Conservation (phyloP, 37 sponge, comb jelly and placozoan species). For the Ianthella basta region DNA sequence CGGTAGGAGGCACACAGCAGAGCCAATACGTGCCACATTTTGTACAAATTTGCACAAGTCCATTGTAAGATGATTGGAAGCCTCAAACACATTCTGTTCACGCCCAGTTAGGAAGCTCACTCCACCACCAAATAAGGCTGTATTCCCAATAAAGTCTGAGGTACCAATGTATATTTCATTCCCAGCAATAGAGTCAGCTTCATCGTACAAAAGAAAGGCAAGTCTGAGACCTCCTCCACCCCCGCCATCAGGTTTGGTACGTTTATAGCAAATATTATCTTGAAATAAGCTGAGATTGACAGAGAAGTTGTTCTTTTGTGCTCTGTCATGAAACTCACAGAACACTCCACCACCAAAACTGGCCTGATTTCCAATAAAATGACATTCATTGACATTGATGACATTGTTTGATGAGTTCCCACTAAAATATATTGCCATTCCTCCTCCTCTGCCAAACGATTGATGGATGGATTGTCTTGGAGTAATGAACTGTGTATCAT, state of each 20-base stretch:
- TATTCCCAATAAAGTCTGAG: not conserved
- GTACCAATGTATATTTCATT: not conserved
- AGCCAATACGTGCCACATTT: not conserved
- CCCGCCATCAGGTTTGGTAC: not conserved
- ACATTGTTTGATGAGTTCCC: constrained; percentile 1
- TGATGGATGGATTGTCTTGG: not conserved
- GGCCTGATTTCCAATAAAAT: constrained; percentile 2
- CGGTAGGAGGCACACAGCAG: not conserved
- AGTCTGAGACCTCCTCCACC: constrained; percentile 9
- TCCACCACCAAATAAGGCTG: constrained; percentile 4
- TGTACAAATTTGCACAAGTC: not conserved
- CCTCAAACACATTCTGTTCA: not conserved
- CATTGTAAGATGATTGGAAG: not conserved
- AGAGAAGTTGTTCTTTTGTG: not conserved
- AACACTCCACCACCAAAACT: constrained; percentile 26
- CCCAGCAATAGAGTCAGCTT: not conserved
- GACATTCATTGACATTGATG: constrained; percentile 6
- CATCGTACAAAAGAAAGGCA: not conserved
- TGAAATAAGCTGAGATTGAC: not conserved
- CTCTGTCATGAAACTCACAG: constrained; percentile 34
- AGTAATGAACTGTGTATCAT: not conserved
- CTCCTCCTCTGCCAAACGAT: constrained; percentile 44
- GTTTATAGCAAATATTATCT: not conserved
- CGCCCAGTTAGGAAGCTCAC: not conserved
- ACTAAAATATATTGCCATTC: constrained; percentile 27